Evolutionary conservation across 2,113 vertebrate species (phyloP).

Genomic region (Brevimyrus niger): DNA sequence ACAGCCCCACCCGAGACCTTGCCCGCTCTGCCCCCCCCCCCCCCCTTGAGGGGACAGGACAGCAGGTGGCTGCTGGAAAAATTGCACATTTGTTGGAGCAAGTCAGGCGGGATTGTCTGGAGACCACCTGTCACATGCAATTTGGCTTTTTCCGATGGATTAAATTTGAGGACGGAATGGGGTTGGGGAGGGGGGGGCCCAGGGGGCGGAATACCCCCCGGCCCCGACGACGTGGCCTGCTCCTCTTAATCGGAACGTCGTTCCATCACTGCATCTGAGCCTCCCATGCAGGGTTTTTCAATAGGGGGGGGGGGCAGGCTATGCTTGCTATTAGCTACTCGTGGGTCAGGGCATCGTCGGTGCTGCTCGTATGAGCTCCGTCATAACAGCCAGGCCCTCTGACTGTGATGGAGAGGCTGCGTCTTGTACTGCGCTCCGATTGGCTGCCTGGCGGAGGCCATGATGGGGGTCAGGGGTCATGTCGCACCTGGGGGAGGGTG

Average conservation of each 20-base stretch:
- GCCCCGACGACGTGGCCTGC: not conserved
- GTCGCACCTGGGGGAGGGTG: not conserved
- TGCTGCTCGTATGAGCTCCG: not conserved
- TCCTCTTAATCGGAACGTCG: not conserved
- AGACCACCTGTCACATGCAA: constrained; percentile 59
- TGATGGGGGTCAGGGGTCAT: not conserved
- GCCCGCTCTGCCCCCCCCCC: not conserved
- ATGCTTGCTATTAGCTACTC: not conserved
- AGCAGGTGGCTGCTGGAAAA: constrained; percentile 62
- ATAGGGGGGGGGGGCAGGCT: not conserved
- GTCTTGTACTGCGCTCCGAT: not conserved
- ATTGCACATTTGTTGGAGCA: constrained; percentile 51
- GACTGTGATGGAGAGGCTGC: not conserved
- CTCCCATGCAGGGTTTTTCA: not conserved
- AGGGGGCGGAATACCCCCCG: not conserved
- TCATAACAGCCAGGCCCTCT: not conserved
- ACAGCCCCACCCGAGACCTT: not conserved
- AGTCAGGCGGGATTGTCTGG: constrained; percentile 55
- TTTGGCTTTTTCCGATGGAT: constrained; percentile 51
- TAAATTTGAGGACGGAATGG: constrained; percentile 32
- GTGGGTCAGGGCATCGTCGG: not conserved
- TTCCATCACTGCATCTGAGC: not conserved
- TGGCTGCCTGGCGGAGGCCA: not conserved
- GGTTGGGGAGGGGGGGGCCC: not conserved
- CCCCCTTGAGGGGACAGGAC: not conserved